Conservation (phyloP, 2,888 invertebrate species). For the Rhynchonema sp. region DNA sequence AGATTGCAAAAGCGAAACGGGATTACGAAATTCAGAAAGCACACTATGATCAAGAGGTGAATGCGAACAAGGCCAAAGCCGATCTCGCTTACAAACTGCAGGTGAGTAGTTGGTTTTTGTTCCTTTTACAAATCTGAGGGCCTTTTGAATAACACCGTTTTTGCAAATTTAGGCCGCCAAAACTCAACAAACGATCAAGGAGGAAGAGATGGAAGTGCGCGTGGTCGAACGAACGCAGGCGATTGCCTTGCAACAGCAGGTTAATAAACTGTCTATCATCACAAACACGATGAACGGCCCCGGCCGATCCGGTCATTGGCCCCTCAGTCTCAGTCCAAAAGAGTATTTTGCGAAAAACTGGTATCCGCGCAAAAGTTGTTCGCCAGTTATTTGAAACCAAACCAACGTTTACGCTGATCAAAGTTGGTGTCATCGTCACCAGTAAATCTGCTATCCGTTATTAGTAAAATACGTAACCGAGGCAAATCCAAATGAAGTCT, state of each 20-base stretch:
- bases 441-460: background rate
- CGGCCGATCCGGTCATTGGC: too few species aligned
- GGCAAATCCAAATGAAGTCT: background rate
- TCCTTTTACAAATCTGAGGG: background rate
- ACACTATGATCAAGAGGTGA: conserved; percentile 85
- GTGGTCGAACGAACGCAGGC: conserved; percentile 73
- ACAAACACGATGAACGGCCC: too few species aligned
- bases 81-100: conserved; percentile 32
- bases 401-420: too few species aligned
- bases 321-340: background rate
- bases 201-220: conserved; percentile 77
- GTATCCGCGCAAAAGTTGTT: too few species aligned
- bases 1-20: conserved; percentile 84
- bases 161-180: conserved; percentile 85
- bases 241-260: conserved; percentile 64
- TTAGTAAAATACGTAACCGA: background rate
- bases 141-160: background rate
- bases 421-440: too few species aligned
- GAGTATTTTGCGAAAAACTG: too few species aligned
- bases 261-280: too few species aligned
- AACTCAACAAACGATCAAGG: conserved; percentile 80
- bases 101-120: conserved; percentile 13
- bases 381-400: too few species aligned
- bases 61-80: conserved; percentile 51
- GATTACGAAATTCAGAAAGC: conserved; percentile 94